Base-by-base conservation (phyloP, 2,797 vertebrate species). In the Arnoldichthys spilopterus region DNA sequence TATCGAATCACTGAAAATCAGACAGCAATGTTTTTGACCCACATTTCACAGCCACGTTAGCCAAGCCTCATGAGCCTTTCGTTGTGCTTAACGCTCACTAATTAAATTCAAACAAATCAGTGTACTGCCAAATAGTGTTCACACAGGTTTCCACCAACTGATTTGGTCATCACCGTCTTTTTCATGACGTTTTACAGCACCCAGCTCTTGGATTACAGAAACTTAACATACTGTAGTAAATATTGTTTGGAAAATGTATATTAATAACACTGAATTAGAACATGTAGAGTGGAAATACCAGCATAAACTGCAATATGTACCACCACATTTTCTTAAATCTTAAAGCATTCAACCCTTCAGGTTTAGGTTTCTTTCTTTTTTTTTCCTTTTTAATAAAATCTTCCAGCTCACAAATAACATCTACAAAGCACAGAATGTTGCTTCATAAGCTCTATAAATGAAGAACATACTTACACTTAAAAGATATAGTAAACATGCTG, bases 61-160 rank as follows among this genome's bases (percentile, higher is more conserved):
- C 6, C 6, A 24, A 22, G 26, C 11, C 63, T 28, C 49, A 13
- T 28, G 15, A 18, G 15, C 18, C 22, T 47, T 47, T 20, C 28
- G 32, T 64, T 37, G 32, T 45, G 56, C 26, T 59, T 26, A 26
- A 16, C 2, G 26, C 56, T 61, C 56, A 59, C 26, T 24, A 26
- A 28, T 32, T 15, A 61, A 16, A 7, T 32, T 13, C 6, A 58
- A 58, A 28, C 26, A 30, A 59, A 59, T 59, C 58, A 61, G 43
- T 47, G 64, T 49, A 47, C 43, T 68, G 64, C 64, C 24, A 28
- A 47, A 22, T 68, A 68, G 64, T 68, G 64, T 68, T 68, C 43
- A 68, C 37, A 26, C 15, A 68, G 64, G 8, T 28, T 47, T 67
- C 2, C 4, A 32, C 43, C 13, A 67, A 6, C 3, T 67, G 13